Percentiles rank a stretch among this genome's conserved stretches.
Conservation (phyloP, 1,140 invertebrate genomes). For the Cotesia chilonis region DNA sequence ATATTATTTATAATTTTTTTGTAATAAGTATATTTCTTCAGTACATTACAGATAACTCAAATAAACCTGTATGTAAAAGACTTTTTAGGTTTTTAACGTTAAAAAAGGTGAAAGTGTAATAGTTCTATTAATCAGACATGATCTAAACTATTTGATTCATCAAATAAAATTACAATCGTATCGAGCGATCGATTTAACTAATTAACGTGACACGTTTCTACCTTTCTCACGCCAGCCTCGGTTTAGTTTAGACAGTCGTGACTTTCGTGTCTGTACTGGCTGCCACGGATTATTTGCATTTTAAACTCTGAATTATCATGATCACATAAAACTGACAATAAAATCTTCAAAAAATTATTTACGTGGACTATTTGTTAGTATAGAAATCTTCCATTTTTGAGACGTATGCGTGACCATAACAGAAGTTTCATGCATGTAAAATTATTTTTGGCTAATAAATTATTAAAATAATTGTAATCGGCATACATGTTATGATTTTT, state of each 20-base stretch:
- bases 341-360: background rate
- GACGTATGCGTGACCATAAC: too few species aligned
- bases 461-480: too few species aligned
- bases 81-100: too few species aligned
- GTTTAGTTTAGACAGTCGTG: constrained; percentile 18
- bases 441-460: too few species aligned
- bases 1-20: too few species aligned
- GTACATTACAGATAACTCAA: too few species aligned
- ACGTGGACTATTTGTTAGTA: background rate
- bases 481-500: too few species aligned
- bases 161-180: constrained; percentile 26
- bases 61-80: too few species aligned
- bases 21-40: too few species aligned
- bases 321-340: constrained; percentile 7
- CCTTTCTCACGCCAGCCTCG: constrained; percentile 31
- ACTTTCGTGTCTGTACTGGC: constrained; percentile 29
- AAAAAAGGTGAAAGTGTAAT: constrained; percentile 7
- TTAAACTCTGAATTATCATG: constrained; percentile 29
- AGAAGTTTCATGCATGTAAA: too few species aligned
- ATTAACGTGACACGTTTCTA: constrained; percentile 30
- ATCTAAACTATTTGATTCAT: constrained; percentile 15
- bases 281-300: constrained; percentile 28
- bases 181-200: constrained; percentile 7
- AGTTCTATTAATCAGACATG: background rate
- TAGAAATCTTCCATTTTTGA: too few species aligned